Base-by-base conservation (phyloP, 2,113 vertebrate species). In the Oreotrochilus melanogaster region DNA sequence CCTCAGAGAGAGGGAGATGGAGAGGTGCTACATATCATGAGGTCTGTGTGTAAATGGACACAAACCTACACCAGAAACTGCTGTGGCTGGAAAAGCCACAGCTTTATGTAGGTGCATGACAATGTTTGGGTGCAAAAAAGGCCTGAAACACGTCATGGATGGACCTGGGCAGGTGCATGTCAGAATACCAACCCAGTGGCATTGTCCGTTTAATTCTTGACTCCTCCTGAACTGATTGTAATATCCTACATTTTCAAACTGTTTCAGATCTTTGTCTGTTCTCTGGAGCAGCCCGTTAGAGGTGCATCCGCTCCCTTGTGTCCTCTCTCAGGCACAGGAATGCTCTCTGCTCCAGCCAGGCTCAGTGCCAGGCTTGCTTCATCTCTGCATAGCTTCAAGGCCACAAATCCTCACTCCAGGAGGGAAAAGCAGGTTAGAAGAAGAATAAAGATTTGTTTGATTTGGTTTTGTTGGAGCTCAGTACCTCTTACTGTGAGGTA, bases 21-120 rank as follows among this genome's bases (percentile, higher is more conserved):
- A 11, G 19, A 69, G 16, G 21, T 2, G 2, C 16, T 45, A 13
- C 8, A 2, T 57, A 31, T 33, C 47, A 23, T 6, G 8, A 61
- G 10, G 42, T 64, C 24, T 76, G 2, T 1, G 1, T 2, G 1
- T 33, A 35, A 22, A 30, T 0, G 1, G 33, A 51, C 28, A 39
- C 33, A 45, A 53, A 87, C 58, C 35, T 50, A 58, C 50, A 71
- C 16, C 24, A 64, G 58, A 78, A 82, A 1, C 25, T 28, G 18
- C 28, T 14, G 11, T 42, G 14, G 25, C 17, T 66, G 78, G 53
- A 30, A 54, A 78, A 54, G 18, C 15, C 33, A 54, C 39, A 56
- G 72, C 30, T 66, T 58, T 42, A 33, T 17, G 65, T 31, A 53
- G 43, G 30, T 66, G 53, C 4, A 7, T n/a, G 25, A 17, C 45